These are phyloP conservation scores for Polia nebulosa DNA, from an alignment of 2,888 invertebrate species.

Conservation along the genomic window DNA sequence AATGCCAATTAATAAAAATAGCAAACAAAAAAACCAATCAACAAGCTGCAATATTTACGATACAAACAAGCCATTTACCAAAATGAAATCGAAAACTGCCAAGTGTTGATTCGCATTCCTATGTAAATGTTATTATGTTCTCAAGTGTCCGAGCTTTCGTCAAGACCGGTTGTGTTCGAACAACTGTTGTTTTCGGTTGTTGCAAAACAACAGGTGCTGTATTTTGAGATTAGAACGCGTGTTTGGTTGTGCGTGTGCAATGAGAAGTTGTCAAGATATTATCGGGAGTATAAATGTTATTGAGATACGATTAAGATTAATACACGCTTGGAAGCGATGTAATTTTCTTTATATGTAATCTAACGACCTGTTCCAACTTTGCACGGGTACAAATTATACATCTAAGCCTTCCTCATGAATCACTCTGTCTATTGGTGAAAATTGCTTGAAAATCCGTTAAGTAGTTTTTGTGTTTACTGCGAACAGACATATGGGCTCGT, in stretches of 20 bases:
- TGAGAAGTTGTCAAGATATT: constrained; percentile 38
- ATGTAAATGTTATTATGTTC: constrained; percentile 60
- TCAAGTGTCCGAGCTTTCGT: constrained; percentile 46
- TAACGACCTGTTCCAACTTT: too few relatives aligned
- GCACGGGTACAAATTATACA: too few relatives aligned
- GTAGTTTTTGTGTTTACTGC: too few relatives aligned
- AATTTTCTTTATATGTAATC: not conserved
- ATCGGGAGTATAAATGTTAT: constrained; percentile 26
- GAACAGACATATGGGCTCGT: too few relatives aligned
- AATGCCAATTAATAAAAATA: constrained; percentile 14
- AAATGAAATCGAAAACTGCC: constrained; percentile 44
- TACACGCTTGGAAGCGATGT: constrained; percentile 18
- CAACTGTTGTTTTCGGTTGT: constrained; percentile 49
- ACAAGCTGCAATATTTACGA: constrained; percentile 14
- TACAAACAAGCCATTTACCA: constrained; percentile 4
- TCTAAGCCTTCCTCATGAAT: too few relatives aligned
- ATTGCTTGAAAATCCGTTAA: too few relatives aligned
- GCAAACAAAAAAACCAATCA: constrained; percentile 2
- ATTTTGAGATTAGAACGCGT: constrained; percentile 31
- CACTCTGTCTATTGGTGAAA: too few relatives aligned
- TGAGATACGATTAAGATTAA: constrained; percentile 51
- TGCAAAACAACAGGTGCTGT: constrained; percentile 60
- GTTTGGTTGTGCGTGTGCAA: constrained; percentile 26
- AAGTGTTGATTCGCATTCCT: constrained; percentile 43
- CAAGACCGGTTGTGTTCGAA: constrained; percentile 30